These are phyloP conservation scores for Bruchidius siliquastri DNA, from an alignment of 2,888 invertebrate genomes.

Conservation along the genomic window DNA sequence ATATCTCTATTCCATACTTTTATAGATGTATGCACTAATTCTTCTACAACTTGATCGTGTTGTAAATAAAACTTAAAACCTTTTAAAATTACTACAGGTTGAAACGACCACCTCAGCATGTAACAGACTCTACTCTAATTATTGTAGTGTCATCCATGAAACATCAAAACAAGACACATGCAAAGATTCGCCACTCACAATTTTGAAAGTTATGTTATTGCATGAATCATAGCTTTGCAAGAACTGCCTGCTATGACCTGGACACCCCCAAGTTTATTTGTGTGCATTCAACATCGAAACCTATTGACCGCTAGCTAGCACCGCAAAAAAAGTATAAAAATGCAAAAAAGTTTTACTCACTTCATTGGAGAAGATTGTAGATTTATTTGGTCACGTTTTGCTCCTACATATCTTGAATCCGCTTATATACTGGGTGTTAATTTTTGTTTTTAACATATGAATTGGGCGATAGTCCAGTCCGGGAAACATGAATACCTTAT, in stretches of 20 bases:
- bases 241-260: slow-evolving; percentile 32
- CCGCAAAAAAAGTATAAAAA: slow-evolving; percentile 26
- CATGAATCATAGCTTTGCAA: neutral
- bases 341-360: slow-evolving; percentile 17
- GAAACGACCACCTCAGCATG: too few species aligned
- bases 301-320: slow-evolving; percentile 29
- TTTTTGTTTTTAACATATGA: too few species aligned
- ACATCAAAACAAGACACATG: neutral
- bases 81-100: too few species aligned
- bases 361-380: slow-evolving; percentile 3
- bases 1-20: too few species aligned
- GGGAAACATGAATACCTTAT: too few species aligned
- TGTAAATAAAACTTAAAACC: too few species aligned
- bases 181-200: neutral
- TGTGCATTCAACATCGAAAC: slow-evolving; percentile 41
- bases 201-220: neutral
- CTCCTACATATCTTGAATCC: neutral
- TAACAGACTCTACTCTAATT: too few species aligned
- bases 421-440: neutral
- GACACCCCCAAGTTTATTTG: slow-evolving; percentile 16
- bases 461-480: too few species aligned
- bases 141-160: too few species aligned
- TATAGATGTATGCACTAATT: too few species aligned
- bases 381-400: slow-evolving; percentile 11
- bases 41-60: too few species aligned